Evolutionary conservation across 2,797 vertebrate genomes (phyloP).

Genomic region (Lates japonicus): DNA sequence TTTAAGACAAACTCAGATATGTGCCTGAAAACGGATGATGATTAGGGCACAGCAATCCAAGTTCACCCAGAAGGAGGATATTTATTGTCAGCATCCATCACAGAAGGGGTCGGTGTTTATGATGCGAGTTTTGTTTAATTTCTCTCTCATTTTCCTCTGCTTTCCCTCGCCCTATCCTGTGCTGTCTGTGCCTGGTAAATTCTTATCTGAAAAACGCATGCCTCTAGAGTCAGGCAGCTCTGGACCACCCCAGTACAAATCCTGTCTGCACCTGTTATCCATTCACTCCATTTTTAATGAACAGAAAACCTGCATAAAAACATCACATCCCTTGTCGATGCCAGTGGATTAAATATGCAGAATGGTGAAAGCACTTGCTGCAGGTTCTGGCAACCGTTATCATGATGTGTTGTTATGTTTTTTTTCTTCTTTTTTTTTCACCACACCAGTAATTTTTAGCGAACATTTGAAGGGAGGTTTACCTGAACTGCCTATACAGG

Average conservation of each 20-base stretch:
- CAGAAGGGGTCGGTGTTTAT: constrained; percentile 32
- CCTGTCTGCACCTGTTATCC: constrained; percentile 78
- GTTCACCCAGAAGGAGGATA: constrained; percentile 17
- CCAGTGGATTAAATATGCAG: constrained; percentile 72
- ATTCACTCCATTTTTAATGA: constrained; percentile 81
- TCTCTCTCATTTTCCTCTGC: constrained; percentile 23
- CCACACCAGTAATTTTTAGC: constrained; percentile 1
- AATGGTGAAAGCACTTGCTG: constrained; percentile 25
- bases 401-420: constrained; percentile 12
- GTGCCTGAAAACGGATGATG: constrained; percentile 42
- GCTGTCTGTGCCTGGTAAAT: constrained; percentile 53
- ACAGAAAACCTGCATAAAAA: constrained; percentile 70
- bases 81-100: constrained; percentile 46
- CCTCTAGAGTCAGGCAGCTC: constrained; percentile 50
- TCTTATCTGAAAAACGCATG: constrained; percentile 75
- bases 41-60: constrained; percentile 20
- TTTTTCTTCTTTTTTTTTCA: constrained; percentile 29
- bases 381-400: constrained; percentile 31
- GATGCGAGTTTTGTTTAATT: constrained; percentile 25
- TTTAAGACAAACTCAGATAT: constrained; percentile 49
- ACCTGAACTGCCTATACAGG: not conserved
- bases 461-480: constrained; percentile 29
- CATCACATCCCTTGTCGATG: constrained; percentile 65
- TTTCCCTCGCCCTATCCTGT: not conserved
- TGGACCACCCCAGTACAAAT: constrained; percentile 60